phyloP scores from a whole-genome alignment of 2,888 invertebrate species.

The Pelosia muscerda region DNA sequence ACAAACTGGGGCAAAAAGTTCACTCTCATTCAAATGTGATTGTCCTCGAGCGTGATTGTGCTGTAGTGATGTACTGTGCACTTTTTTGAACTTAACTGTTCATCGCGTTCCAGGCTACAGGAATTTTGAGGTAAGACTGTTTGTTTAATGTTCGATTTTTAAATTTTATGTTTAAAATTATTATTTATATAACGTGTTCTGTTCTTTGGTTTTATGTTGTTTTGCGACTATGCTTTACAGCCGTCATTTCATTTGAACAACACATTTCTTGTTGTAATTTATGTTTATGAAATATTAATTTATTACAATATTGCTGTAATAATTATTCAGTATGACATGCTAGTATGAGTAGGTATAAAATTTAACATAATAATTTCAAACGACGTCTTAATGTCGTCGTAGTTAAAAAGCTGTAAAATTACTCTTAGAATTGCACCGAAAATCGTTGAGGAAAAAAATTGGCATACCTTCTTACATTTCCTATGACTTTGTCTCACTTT shows the following conservation, averaged over 20 bases:
- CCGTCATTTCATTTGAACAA: not conserved
- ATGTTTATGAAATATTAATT: not conserved
- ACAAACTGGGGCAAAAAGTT: constrained; percentile 69
- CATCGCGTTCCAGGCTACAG: constrained; percentile 38
- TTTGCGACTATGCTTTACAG: not conserved
- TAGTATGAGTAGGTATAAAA: not conserved
- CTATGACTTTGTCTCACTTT: constrained; percentile 36
- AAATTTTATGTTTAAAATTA: not conserved
- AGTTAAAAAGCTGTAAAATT: constrained; percentile 27
- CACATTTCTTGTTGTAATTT: not conserved
- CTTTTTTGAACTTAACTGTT: constrained; percentile 60
- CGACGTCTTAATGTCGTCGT: not conserved
- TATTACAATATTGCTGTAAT: not conserved
- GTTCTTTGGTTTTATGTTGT: not conserved
- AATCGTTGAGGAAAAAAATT: constrained; percentile 28
- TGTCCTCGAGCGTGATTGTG: constrained; percentile 61
- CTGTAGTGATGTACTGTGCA: constrained; percentile 51
- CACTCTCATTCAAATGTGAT: constrained; percentile 70
- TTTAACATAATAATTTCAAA: not conserved
- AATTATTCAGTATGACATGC: not conserved
- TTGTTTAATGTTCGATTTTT: not conserved
- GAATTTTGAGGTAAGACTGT: constrained; percentile 52
- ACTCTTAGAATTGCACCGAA: constrained; percentile 39
- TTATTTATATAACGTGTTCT: not conserved
- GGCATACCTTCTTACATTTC: constrained; percentile 33